phyloP scores from a whole-genome alignment of 2,888 invertebrate species.

The Mesorhabditis spiculigera region DNA sequence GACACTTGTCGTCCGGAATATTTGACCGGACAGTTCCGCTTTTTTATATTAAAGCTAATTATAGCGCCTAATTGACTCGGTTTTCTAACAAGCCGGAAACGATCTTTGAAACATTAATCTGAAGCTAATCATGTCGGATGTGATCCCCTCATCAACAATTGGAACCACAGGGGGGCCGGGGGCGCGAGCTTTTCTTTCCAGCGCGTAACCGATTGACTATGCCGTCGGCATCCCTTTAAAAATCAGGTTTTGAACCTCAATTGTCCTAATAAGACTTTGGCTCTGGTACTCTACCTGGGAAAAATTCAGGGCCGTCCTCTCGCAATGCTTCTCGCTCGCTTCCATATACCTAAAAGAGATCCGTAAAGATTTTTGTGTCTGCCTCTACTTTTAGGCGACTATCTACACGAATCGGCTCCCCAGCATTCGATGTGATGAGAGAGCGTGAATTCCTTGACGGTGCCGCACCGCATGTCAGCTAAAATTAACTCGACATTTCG shows the following conservation, averaged over 20 bases:
- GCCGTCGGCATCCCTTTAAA: too few relatives aligned
- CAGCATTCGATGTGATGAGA: neutral
- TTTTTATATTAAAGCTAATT: too few relatives aligned
- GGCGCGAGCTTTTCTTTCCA: too few relatives aligned
- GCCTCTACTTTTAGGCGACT: slow-evolving; percentile 1
- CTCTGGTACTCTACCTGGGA: neutral
- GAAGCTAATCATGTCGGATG: too few relatives aligned
- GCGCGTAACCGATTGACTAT: too few relatives aligned
- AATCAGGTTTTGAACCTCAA: too few relatives aligned
- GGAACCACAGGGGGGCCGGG: too few relatives aligned
- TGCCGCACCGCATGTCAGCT: neutral
- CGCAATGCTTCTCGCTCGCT: slow-evolving; percentile 2
- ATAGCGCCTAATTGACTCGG: too few relatives aligned
- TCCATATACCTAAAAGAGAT: neutral
- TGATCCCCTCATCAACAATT: too few relatives aligned
- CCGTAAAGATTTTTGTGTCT: neutral
- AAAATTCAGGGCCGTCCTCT: neutral
- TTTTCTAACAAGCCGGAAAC: too few relatives aligned
- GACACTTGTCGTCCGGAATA: neutral
- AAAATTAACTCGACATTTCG: neutral
- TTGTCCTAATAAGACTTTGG: neutral
- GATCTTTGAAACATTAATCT: too few relatives aligned
- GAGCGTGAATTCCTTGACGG: neutral
- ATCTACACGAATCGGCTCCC: neutral
- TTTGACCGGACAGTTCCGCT: neutral